phyloP scores from a whole-genome alignment of 2,888 invertebrate species.

The Theodoxus fluviatilis region DNA sequence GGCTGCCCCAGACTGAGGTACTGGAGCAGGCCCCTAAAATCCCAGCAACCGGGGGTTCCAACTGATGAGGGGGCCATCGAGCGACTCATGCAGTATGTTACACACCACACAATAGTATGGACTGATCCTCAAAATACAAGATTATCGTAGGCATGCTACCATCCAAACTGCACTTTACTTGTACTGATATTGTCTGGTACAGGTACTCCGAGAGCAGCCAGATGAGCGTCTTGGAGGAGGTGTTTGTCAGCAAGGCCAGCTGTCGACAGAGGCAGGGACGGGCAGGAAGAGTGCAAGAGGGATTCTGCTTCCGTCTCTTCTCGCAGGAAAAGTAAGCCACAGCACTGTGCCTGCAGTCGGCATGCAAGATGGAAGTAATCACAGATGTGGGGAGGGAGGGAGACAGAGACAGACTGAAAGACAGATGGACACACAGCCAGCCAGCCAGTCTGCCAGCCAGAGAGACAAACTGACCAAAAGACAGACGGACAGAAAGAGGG shows the following conservation, averaged over 20 bases:
- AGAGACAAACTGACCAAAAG: no score
- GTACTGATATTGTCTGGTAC: slow-evolving; percentile 22
- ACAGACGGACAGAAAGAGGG: no score
- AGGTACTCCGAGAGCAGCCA: slow-evolving; percentile 61
- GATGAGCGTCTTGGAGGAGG: slow-evolving; percentile 60
- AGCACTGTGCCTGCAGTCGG: neutral
- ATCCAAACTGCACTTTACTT: neutral
- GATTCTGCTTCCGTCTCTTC: slow-evolving; percentile 59
- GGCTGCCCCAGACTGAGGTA: no score
- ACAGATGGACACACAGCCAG: no score
- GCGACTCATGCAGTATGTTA: no score
- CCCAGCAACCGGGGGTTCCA: no score
- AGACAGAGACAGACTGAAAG: no score
- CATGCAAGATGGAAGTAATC: neutral
- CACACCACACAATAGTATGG: no score
- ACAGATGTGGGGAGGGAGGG: no score
- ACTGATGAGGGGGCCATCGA: no score
- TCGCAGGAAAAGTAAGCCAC: slow-evolving; percentile 48
- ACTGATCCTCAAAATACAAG: neutral
- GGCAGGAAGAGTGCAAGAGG: slow-evolving; percentile 59
- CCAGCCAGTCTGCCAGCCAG: no score
- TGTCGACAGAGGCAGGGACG: slow-evolving; percentile 61
- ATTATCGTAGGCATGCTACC: neutral
- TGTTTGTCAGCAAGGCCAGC: slow-evolving; percentile 60
- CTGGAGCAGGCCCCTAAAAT: no score